Base-by-base conservation (phyloP, 2,888 invertebrate species). In the Watsonalla binaria region DNA sequence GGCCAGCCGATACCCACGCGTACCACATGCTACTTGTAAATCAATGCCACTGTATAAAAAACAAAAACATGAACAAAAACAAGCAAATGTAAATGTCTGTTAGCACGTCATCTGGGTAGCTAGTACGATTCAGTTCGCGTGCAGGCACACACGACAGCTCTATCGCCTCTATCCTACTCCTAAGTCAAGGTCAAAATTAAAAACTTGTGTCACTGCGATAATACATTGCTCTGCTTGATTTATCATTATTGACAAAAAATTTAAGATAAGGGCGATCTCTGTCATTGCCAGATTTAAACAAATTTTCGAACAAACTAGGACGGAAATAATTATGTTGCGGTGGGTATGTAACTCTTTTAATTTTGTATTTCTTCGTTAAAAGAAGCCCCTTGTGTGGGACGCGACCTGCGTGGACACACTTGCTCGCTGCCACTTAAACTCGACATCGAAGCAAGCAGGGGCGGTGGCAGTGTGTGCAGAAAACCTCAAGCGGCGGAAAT, bases 151-250 rank as follows among this genome's bases (percentile, higher is more conserved):
- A 61, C 54, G 51, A 54, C 55, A 59, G 53, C 56, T 56, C 56
- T 63, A 63, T 54, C 59, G 11, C 11, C 6, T 24, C 24, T 24
- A 24, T 24, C 24, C 24, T 47, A 55, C 55, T 55, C 42, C 42
- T 8, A 42, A 42, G 57, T 56, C 70, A 70, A 70, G 69, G 71
- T 63, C 54, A 63, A 55, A 58, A 55, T 57, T 56, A 63, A 60
- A 42, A 11, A 42, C 42, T 37, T 37, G 9, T 56, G 58, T 56
- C 52, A 52, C 51, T 54, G 57, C 54, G 53, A 59, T 63, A 51
- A 39, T 42, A 42, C 8, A 11, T 11, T 42, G 42, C 42, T 42
- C 42, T 42, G 42, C 11, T 42, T 42, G 9, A 42, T 42, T 42
- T 42, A 42, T 42, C 42, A 24, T 42, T 7, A 37, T 37, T 42